A percentile compares a stretch with the other conserved stretches of the same genome.
Evolutionary conservation across 1,140 invertebrate species (phyloP).

Genomic region (Streblospio benedicti): DNA sequence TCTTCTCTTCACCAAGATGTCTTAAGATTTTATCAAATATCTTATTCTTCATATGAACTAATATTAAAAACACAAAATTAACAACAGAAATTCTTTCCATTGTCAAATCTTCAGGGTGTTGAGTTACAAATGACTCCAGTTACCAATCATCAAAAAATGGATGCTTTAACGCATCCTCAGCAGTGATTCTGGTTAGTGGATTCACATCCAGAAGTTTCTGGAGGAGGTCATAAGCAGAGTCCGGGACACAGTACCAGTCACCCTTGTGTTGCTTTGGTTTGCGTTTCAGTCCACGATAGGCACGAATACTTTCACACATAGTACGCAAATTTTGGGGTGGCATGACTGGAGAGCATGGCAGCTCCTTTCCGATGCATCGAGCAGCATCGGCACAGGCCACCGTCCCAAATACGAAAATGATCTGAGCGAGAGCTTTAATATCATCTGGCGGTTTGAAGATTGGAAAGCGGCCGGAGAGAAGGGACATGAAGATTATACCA

Average conservation of each 20-base stretch:
- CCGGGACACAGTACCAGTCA: constrained; percentile 22
- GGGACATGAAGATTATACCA: constrained; percentile 73
- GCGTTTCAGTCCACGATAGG: no score
- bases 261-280: neutral
- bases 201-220: constrained; percentile 39
- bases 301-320: constrained; percentile 26
- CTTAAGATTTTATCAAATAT: no score
- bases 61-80: no score
- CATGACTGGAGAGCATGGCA: constrained; percentile 52
- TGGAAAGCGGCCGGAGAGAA: constrained; percentile 69
- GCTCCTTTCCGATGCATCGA: constrained; percentile 49
- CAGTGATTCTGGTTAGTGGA: constrained; percentile 39
- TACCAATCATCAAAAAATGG: constrained; percentile 28
- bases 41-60: no score
- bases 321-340: constrained; percentile 49
- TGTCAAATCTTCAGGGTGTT: no score
- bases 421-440: constrained; percentile 69
- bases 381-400: no score
- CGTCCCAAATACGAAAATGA: constrained; percentile 70
- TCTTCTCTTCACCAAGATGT: no score
- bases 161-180: constrained; percentile 39
- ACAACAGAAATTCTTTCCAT: no score
- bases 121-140: no score
- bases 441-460: constrained; percentile 77
- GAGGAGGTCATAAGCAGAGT: constrained; percentile 39